Percentiles rank a stretch among this genome's conserved stretches.
Evolutionary conservation across 1,140 invertebrate species (phyloP).

Genomic region (Scaptomyza hsui): DNA sequence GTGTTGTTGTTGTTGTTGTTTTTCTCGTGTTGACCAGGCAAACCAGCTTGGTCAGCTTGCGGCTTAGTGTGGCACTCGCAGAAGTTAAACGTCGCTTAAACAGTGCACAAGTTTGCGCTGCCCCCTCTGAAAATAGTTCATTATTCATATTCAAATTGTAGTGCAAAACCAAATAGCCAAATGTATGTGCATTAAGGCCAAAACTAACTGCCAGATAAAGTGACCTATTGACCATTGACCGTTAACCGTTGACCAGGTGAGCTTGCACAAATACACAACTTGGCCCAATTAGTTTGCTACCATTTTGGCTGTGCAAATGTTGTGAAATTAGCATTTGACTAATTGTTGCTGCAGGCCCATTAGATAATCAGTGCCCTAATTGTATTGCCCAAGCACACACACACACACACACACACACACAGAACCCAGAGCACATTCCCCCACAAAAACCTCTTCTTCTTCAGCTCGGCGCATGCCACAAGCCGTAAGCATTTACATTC

Average conservation of each 20-base stretch:
- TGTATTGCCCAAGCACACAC: slow-evolving; percentile 19
- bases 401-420: no score
- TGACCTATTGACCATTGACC: no score
- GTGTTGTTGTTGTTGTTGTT: slow-evolving; percentile 46
- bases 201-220: slow-evolving; percentile 2
- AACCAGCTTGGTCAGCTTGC: slow-evolving; percentile 65
- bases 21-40: slow-evolving; percentile 23
- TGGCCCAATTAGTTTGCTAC: slow-evolving; percentile 11
- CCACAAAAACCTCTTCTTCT: not conserved
- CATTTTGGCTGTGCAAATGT: slow-evolving; percentile 18
- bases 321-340: slow-evolving; percentile 46
- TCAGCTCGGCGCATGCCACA: not conserved
- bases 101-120: slow-evolving; percentile 60
- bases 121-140: not conserved
- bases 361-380: slow-evolving; percentile 41
- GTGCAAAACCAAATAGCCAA: slow-evolving; percentile 9
- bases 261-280: slow-evolving; percentile 4
- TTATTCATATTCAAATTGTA: slow-evolving; percentile 25
- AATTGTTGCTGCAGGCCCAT: slow-evolving; percentile 40
- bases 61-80: slow-evolving; percentile 53
- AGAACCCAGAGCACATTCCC: not conserved
- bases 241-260: slow-evolving; percentile 29
- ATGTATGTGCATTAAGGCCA: not conserved
- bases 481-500: slow-evolving; percentile 10
- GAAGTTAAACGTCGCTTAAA: slow-evolving; percentile 73